Evolutionary conservation across 2,113 vertebrate species (phyloP), one percentile per base, ranked within the genome.

Genomic region (Oryzias woworae): DNA sequence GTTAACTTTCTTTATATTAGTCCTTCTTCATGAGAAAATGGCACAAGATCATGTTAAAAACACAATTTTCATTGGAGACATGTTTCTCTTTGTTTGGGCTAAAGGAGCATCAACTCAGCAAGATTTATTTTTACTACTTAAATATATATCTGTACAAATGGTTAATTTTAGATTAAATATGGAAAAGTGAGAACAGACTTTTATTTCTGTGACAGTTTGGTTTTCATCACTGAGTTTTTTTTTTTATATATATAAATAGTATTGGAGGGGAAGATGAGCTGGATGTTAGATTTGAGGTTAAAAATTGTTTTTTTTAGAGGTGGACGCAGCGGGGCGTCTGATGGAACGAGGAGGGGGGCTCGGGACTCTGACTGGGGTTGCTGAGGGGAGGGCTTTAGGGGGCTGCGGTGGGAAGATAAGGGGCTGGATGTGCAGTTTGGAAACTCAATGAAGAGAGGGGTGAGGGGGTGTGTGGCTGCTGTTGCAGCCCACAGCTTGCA

Each of bases 391-490:
- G 73, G 83, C 86, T 87, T 82, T 78, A 75, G 82, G 86, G 86
- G 80, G 73, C 85, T 87, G 89, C 20, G 70, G 77, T 75, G 66
- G 52, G 69, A 77, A 90, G 89, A 90, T 87, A 90, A 89, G 82
- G 70, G 69, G 55, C 68, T 84, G 78, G 73, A 73, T 87, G 86
- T 65, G 73, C 68, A 72, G 73, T 80, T 70, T 31, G 77, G 69
- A 73, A 71, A 68, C 72, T 62, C 58, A 58, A 26, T 23, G 59
- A 58, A 67, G 57, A 47, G 43, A 62, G 56, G 48, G 36, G 31
- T 20, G 48, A 43, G 47, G 62, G 66, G 71, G 54, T 60, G 49
- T 62, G 22, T 14, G 49, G 55, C 68, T 77, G 71, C 69, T 80
- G 79, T 77, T 73, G 53, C 65, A 65, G 78, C 56, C 75, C 78